A percentile compares a stretch with the other conserved stretches of the same genome.
phyloP scores from a whole-genome alignment of 2,797 vertebrate genomes.

The Hypotaenidia okinawae region DNA sequence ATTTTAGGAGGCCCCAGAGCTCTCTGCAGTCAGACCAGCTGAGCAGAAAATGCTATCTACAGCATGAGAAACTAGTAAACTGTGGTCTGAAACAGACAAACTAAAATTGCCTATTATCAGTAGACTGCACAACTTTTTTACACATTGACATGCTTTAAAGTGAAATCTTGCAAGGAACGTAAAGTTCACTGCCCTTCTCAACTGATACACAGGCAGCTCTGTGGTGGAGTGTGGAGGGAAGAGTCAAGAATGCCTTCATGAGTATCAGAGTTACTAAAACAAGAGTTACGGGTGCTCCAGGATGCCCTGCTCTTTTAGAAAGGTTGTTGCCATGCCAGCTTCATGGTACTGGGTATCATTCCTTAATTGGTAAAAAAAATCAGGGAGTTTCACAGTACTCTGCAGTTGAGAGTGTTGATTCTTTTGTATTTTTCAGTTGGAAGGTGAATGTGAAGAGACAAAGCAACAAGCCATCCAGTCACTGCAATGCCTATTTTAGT shows the following conservation, averaged over 20 bases:
- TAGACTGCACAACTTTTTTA: not conserved
- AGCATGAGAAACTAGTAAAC: not conserved
- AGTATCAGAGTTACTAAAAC: not conserved
- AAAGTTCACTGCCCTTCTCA: not conserved
- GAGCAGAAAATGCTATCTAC: not conserved
- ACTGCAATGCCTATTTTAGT: not conserved
- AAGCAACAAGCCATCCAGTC: not conserved
- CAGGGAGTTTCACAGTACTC: not conserved
- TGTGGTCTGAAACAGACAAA: not conserved
- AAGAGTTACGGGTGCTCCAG: not conserved
- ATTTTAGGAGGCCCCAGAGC: not conserved
- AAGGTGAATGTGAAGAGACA: not conserved
- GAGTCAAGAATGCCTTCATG: not conserved
- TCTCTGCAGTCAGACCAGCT: not conserved
- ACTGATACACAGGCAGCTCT: not conserved
- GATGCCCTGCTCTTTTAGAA: not conserved
- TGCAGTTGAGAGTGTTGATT: not conserved
- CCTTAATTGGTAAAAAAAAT: not conserved
- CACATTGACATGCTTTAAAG: not conserved
- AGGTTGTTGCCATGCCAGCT: not conserved
- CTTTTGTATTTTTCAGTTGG: not conserved
- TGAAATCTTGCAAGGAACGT: not conserved
- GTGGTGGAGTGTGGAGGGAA: not conserved
- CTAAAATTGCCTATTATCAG: not conserved
- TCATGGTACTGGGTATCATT: rapidly evolving